phyloP scores from a whole-genome alignment of 2,888 invertebrate genomes.

The Sesia bembeciformis region DNA sequence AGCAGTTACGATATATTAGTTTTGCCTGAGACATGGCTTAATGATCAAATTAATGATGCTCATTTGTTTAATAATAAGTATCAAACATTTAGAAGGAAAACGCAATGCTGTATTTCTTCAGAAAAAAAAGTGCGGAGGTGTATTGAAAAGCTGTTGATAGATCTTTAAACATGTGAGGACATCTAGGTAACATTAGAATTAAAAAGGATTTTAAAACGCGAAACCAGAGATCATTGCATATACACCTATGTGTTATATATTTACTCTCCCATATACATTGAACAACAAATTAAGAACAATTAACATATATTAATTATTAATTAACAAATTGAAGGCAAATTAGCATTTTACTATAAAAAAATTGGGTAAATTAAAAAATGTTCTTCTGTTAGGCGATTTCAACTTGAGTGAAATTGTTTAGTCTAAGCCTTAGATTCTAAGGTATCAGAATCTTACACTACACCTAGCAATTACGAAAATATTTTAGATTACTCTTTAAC shows the following conservation, averaged over 20 bases:
- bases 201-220: neutral
- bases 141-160: neutral
- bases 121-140: neutral
- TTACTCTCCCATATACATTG: neutral
- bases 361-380: too few relatives aligned
- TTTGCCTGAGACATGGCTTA: slow-evolving; percentile 6
- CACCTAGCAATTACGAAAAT: neutral
- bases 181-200: too few relatives aligned
- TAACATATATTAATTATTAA: too few relatives aligned
- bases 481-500: slow-evolving; percentile 1
- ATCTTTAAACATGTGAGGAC: neutral
- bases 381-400: neutral
- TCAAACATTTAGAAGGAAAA: slow-evolving; percentile 2
- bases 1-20: slow-evolving; percentile 2
- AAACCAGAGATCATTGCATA: neutral
- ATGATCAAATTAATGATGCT: neutral
- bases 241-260: neutral
- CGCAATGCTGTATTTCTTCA: neutral
- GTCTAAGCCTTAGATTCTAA: neutral
- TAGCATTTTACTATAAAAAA: neutral
- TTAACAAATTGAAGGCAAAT: too few relatives aligned
- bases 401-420: neutral
- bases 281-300: too few relatives aligned
- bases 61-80: slow-evolving; percentile 4
- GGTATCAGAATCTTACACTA: neutral